A percentile compares a stretch with the other conserved stretches of the same genome.
phyloP scores from a whole-genome alignment of 2,113 vertebrate species.

The Sebastes fasciatus region DNA sequence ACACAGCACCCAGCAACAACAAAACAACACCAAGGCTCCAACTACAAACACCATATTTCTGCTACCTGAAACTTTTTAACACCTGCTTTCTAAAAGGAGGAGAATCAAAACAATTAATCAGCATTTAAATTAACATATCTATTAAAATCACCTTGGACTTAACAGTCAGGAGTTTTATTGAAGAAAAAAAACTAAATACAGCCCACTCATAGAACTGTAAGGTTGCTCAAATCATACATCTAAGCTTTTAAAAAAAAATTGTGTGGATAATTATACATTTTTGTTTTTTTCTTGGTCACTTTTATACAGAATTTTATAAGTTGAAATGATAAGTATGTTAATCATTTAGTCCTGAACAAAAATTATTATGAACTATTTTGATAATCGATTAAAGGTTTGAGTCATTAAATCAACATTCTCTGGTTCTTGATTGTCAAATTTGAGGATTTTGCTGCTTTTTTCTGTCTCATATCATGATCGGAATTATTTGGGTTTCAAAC shows the following conservation, averaged over 20 bases:
- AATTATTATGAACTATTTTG: background rate
- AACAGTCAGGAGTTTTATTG: background rate
- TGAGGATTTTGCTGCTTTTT: background rate
- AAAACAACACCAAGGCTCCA: constrained; percentile 61
- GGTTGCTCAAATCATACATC: background rate
- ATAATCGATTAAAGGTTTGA: background rate
- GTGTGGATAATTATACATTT: background rate
- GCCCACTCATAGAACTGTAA: background rate
- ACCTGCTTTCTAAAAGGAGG: constrained; percentile 21
- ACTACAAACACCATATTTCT: constrained; percentile 63
- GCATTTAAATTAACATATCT: background rate
- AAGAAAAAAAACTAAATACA: background rate
- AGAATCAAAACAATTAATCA: constrained; percentile 7
- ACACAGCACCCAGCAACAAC: constrained; percentile 80
- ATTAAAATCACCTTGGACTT: background rate
- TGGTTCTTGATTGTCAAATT: background rate
- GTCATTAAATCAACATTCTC: background rate
- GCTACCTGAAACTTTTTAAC: constrained; percentile 53
- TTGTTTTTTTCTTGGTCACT: background rate
- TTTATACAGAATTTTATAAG: background rate
- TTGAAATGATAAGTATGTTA: background rate
- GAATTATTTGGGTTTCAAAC: background rate
- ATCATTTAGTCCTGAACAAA: background rate
- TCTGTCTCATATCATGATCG: background rate
- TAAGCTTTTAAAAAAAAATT: background rate